A percentile compares a stretch with the other conserved stretches of the same genome.
Evolutionary conservation across 2,888 invertebrate species (phyloP).

Genomic region (Ctenicera cuprea): DNA sequence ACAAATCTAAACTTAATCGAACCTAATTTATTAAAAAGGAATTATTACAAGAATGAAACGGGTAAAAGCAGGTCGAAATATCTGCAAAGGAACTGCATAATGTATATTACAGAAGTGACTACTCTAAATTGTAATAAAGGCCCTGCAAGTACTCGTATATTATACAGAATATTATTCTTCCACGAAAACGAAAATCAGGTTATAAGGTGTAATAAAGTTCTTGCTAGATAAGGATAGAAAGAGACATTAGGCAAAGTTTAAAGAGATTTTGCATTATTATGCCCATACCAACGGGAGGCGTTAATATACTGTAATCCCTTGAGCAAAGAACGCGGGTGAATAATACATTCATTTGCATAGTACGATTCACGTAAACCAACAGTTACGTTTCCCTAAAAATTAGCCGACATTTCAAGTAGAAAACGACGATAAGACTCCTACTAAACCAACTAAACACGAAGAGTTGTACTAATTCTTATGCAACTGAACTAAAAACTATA

Average conservation of each 20-base stretch:
- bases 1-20: background rate
- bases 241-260: slow-evolving; percentile 37
- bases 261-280: slow-evolving; percentile 43
- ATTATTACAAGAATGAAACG: too few relatives aligned
- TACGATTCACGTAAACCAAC: slow-evolving; percentile 31
- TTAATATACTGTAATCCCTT: slow-evolving; percentile 40
- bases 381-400: slow-evolving; percentile 35
- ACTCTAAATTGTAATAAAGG: slow-evolving; percentile 10
- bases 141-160: slow-evolving; percentile 18
- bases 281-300: slow-evolving; percentile 39
- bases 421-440: slow-evolving; percentile 1
- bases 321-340: slow-evolving; percentile 42
- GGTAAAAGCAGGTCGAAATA: background rate
- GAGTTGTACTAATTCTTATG: background rate
- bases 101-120: background rate
- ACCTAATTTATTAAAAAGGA: too few relatives aligned
- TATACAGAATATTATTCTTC: slow-evolving; percentile 23
- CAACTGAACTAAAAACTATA: too few relatives aligned
- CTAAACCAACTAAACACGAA: background rate
- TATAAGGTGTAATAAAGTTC: slow-evolving; percentile 26
- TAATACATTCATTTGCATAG: slow-evolving; percentile 39
- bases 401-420: slow-evolving; percentile 25
- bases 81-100: slow-evolving; percentile 19
- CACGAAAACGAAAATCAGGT: slow-evolving; percentile 32
- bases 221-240: slow-evolving; percentile 27